Evolutionary conservation across 2,113 vertebrate species (phyloP).

Genomic region (Sander lucioperca): DNA sequence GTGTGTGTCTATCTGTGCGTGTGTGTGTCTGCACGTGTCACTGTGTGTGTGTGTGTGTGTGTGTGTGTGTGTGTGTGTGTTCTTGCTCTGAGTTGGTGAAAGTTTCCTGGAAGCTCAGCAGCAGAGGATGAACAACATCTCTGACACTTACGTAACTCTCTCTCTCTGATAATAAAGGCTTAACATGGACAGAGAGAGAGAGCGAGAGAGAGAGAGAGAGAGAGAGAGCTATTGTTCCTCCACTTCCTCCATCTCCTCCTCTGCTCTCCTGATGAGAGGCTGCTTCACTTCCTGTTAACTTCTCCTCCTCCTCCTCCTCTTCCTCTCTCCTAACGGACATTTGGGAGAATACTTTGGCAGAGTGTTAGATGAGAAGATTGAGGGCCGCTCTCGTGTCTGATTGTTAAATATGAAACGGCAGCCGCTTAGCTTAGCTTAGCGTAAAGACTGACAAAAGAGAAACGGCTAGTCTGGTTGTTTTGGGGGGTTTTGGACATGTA

Average conservation of each 20-base stretch:
- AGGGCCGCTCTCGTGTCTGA: too few species aligned
- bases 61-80: too few species aligned
- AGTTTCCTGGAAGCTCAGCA: conserved; percentile 46
- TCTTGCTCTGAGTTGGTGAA: conserved; percentile 3
- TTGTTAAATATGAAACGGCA: too few species aligned
- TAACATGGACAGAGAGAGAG: background rate
- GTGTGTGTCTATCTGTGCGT: too few species aligned
- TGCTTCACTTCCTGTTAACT: conserved; percentile 80
- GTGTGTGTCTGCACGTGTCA: too few species aligned
- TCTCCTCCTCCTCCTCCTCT: conserved; percentile 20
- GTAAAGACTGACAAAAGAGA: too few species aligned
- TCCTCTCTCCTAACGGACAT: background rate
- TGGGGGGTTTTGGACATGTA: too few species aligned
- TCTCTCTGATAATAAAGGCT: background rate
- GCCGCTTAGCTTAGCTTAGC: too few species aligned
- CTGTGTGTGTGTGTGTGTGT: too few species aligned
- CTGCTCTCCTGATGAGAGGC: conserved; percentile 83
- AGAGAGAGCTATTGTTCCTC: conserved; percentile 72
- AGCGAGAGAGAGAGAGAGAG: background rate
- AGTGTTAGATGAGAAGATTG: background rate
- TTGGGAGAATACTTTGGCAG: background rate
- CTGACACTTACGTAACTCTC: conserved; percentile 34
- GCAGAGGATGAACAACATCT: conserved; percentile 54
- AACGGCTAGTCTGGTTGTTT: too few species aligned
- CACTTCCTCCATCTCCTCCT: conserved; percentile 89